phyloP scores from a whole-genome alignment of 2,113 vertebrate genomes.

The Corythornis vintsioides region DNA sequence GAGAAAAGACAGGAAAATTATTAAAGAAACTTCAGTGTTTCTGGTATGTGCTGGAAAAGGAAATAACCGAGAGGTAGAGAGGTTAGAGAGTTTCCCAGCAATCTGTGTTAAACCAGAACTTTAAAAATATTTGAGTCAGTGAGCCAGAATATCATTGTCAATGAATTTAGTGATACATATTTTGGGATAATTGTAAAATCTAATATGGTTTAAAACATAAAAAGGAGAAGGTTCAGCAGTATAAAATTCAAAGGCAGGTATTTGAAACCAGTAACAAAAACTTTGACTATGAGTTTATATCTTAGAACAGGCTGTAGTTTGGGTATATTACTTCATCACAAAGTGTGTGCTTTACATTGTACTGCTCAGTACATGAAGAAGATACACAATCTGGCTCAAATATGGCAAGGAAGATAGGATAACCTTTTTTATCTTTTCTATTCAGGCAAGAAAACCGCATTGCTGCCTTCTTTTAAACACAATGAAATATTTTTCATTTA shows the following conservation, averaged over 20 bases:
- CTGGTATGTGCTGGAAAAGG: background rate
- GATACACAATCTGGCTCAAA: background rate
- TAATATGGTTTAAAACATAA: background rate
- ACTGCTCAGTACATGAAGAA: background rate
- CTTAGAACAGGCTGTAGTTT: background rate
- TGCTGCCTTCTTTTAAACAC: background rate
- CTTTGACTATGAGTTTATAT: background rate
- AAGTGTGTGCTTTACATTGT: background rate
- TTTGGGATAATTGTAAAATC: background rate
- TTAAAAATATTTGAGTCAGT: background rate
- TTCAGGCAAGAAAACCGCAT: background rate
- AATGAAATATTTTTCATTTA: background rate
- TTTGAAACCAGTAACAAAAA: background rate
- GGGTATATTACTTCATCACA: background rate
- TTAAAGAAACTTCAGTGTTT: background rate
- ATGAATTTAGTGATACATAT: background rate
- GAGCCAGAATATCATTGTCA: background rate
- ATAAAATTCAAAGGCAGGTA: background rate
- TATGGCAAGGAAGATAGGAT: background rate
- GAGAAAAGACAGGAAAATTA: background rate
- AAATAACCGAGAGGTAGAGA: background rate
- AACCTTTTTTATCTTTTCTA: background rate
- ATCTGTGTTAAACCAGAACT: background rate
- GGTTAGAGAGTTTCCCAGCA: background rate
- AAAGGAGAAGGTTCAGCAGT: background rate